These are phyloP conservation scores for Oryzaephilus surinamensis DNA, from an alignment of 1,140 invertebrate species.

Conservation along the genomic window DNA sequence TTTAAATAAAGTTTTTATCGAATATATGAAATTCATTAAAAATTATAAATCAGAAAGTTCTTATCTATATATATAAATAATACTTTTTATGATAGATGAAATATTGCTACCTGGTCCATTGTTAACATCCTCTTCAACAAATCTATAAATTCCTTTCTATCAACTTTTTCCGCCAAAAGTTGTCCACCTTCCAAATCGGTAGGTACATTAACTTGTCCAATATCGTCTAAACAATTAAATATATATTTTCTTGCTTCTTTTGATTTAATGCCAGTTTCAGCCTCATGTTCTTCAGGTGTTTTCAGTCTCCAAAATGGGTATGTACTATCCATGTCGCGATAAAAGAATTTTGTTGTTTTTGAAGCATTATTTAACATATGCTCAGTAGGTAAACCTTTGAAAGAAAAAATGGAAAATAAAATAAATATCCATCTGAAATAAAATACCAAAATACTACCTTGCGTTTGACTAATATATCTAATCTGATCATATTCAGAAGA, in stretches of 20 bases:
- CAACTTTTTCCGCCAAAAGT: conserved; percentile 89
- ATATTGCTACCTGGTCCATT: conserved; percentile 82
- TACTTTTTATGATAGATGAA: conserved; percentile 34
- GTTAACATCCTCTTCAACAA: conserved; percentile 94
- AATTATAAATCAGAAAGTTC: conserved; percentile 1
- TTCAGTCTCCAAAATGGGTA: conserved; percentile 97
- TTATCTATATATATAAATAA: too few relatives aligned
- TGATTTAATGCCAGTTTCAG: conserved; percentile 95
- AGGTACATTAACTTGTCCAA: conserved; percentile 94
- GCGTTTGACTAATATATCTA: conserved; percentile 77
- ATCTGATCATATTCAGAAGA: conserved; percentile 99
- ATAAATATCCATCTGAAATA: too few relatives aligned
- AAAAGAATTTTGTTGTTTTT: conserved; percentile 98
- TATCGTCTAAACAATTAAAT: conserved; percentile 98
- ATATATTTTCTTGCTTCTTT: conserved; percentile 99
- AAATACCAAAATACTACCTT: too few relatives aligned
- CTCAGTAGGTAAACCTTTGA: conserved; percentile 93
- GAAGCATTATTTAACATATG: conserved; percentile 98
- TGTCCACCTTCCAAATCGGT: conserved; percentile 93
- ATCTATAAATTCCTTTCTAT: conserved; percentile 93
- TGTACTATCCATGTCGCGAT: conserved; percentile 89
- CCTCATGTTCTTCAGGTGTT: conserved; percentile 96
- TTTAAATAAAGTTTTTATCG: too few relatives aligned
- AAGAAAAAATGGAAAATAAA: too few relatives aligned
- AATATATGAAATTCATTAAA: too few relatives aligned